Evolutionary conservation across 2,888 invertebrate species (phyloP), one percentile per base, ranked within the genome.

Genomic region (Omphaloscelis lunosa): DNA sequence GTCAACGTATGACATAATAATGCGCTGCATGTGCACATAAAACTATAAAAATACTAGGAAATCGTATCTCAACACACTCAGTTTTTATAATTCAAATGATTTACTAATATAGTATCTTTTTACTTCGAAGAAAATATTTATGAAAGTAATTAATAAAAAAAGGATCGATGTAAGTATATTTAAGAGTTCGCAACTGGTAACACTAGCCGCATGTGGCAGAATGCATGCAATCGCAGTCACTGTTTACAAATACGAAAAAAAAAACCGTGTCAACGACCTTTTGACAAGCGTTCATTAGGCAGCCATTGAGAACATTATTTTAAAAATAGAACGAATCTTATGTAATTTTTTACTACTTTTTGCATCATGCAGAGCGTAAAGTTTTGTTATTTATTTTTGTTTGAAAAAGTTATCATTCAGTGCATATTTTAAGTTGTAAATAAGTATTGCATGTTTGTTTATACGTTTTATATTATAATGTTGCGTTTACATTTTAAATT

Each of bases 161-260:
- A 67, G 12, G 15, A 39, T 74, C 48, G 65, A 72, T 58, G 48
- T 51, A 72, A 53, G 48, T 51, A 67, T 62, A 58, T 66, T 74
- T 80, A 70, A 56, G 61, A 79, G 41, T 73, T 68, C 2, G 58
- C 72, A 85, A 73, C 72, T 89, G 84, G 85, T 77, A 86, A 82
- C 81, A 80, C 81, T 69, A 73, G 71, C 41, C 70, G 89, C 94
- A 94, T 91, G 90, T 93, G 94, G 92, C 91, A 88, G 89, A 91
- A 92, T 92, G 91, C 90, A 88, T 79, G 91, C 92, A 94, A 94
- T 92, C 92, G 92, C 92, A 89, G 92, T 90, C 79, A 75, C 78
- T 74, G 86, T 83, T 89, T 89, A 88, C 79, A 67, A 88, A 80
- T 83, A 89, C 68, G 74, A 89, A 82, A 89, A 89, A 87, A 84